Base-by-base conservation (phyloP, 1,140 invertebrate species). In the Drosophila auraria region DNA sequence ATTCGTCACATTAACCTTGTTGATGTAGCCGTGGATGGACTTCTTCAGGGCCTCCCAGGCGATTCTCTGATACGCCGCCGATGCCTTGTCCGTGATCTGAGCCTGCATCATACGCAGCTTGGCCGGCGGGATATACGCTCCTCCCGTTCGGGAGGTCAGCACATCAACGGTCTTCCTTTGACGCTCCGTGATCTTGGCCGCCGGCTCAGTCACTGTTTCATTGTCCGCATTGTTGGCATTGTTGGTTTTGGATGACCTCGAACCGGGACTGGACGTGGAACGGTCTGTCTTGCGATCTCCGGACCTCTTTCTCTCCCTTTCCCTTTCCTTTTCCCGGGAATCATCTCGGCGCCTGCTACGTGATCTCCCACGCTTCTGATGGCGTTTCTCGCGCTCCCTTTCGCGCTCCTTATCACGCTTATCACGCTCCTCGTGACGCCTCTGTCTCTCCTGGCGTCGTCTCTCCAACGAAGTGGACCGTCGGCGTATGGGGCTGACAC, bases 41-140 rank as follows among this genome's bases (percentile, higher is more conserved):
- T 99, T 99, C 91, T 99, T 99, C 15, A 99, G 93, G 0, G 98
- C 98, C 95, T 99, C 99, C 99, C 99, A 99, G 3, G 99, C 97
- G 14, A 99, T 96, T 78, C 99, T 94, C 93, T 99, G 99, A 94
- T 98, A 99, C 11, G 97, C 97, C 14, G 96, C 95, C 78, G 97
- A 98, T 1, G 96, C 95, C 93, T 99, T 99, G 86, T 99, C 98
- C 1, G 97, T 98, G 23, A 99, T 98, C 92, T 97, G 96, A 1
- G 96, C 97, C 94, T 99, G 98, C 97, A 99, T 98, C 95, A 99
- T 95, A 50, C 96, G 95, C 8, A 99, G 93, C 92, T 97, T 98
- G 1, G 99, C 99, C 4, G 99, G 99, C 2, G 99, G 99, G 86
- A 99, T 99, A 82, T 99, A 99, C 9, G 99, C 98, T 62, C 99